Evolutionary conservation across 2,888 invertebrate genomes (phyloP), one percentile per base, ranked within the genome.

Genomic region (Tribolium freemani): DNA sequence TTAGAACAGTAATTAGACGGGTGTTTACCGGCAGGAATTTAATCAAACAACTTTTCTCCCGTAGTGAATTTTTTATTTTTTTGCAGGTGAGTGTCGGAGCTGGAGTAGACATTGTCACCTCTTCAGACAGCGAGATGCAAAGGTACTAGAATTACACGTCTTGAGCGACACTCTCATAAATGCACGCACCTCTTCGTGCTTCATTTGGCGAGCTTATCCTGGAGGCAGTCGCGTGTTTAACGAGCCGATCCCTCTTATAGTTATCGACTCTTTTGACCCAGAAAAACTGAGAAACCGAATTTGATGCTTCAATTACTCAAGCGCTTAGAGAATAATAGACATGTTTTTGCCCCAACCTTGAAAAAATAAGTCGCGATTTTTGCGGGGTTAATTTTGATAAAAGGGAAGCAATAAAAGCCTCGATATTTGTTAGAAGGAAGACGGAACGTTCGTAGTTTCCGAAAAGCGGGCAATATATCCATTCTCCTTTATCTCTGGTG

Each of bases 401-500:
- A 38, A 58, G 38, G 20, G 57, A 53, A 20, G 53, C 53, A 31
- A 16, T 64, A 31, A 44, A 67, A 20, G 57, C 44, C 50, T 45
- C 64, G 44, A 69, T 69, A 61, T 69, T 69, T 54, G 64, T 45
- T 56, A 48, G 51, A 21, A 60, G 30, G 31, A 60, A 68, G 68
- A 69, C 61, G 63, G 68, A 68, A 61, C 50, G 69, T 45, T 72
- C 50, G 58, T 60, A 72, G 66, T 73, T 73, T 70, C 60, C 60
- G 46, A 73, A 70, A 72, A 58, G 45, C 57, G 38, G 44, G 64
- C 72, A 75, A 75, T 77, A 77, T 74, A 70, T 75, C 74, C 66
- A 70, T 75, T 76, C 63, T 54, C 73, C 70, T 75, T 76, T 75
- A 76, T 76, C 75, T 73, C 72, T 64, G 69, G 66, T 70, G 73